Conservation (phyloP, 2,797 vertebrate species). For the Catostomus latipinnis region DNA sequence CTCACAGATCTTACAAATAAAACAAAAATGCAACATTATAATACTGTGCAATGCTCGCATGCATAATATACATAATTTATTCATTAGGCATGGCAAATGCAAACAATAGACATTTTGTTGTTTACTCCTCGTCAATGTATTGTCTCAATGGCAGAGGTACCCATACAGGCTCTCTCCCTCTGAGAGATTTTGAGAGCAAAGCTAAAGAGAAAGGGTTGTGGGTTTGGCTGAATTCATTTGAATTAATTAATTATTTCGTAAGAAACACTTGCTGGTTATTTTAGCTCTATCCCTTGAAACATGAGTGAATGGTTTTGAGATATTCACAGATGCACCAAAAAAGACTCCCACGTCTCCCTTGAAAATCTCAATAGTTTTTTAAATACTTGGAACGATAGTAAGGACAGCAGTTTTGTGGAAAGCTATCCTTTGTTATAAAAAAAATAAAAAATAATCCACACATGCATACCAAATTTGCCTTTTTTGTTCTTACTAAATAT, state of each 20-base stretch:
- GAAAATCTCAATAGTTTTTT: no score
- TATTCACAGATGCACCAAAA: no score
- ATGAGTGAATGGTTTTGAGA: not conserved
- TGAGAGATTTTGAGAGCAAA: slow-evolving; percentile 64
- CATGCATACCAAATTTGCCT: not conserved
- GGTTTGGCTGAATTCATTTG: slow-evolving; percentile 72
- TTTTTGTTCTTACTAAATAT: no score
- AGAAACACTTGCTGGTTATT: slow-evolving; percentile 54
- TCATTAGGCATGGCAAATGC: slow-evolving; percentile 34
- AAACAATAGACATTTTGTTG: slow-evolving; percentile 35
- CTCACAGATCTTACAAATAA: not conserved
- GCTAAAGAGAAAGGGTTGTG: slow-evolving; percentile 65
- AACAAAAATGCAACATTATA: not conserved
- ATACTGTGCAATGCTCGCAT: not conserved
- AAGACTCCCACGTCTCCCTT: no score
- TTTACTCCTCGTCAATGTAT: slow-evolving; percentile 58
- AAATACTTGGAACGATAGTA: no score
- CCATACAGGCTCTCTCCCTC: slow-evolving; percentile 67
- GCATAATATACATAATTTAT: slow-evolving; percentile 25
- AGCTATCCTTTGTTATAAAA: no score
- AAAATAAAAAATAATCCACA: not conserved
- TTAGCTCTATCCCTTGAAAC: slow-evolving; percentile 63
- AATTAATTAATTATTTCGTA: slow-evolving; percentile 72
- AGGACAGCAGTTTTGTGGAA: no score
- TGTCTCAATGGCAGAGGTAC: slow-evolving; percentile 64